A percentile compares a stretch with the other conserved stretches of the same genome.
phyloP scores from a whole-genome alignment of 2,113 vertebrate genomes.

The Chamaetylas fuelleborni region DNA sequence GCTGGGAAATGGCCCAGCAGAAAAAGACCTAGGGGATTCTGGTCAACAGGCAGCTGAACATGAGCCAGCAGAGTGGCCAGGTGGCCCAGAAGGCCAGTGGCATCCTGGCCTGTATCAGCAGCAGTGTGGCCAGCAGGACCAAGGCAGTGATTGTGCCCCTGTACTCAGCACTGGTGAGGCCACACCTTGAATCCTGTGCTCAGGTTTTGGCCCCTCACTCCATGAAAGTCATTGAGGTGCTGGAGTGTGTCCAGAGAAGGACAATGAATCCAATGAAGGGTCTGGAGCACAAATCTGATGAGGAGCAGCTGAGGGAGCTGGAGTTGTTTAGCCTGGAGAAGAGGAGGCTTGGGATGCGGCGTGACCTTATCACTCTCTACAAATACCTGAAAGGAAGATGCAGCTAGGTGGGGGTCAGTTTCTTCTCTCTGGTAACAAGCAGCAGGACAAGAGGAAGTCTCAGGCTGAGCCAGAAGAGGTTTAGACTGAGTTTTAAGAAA shows the following conservation, averaged over 20 bases:
- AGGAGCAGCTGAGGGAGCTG: neutral
- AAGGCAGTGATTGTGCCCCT: neutral
- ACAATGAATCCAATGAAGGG: neutral
- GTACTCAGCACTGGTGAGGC: neutral
- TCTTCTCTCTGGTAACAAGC: neutral
- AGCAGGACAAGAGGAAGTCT: neutral
- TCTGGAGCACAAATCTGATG: neutral
- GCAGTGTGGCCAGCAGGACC: neutral
- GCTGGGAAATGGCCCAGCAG: neutral
- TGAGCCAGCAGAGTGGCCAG: neutral
- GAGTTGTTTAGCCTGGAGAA: neutral
- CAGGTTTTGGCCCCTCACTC: neutral
- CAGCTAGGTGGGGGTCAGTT: neutral
- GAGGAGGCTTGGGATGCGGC: neutral
- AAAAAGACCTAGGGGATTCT: neutral
- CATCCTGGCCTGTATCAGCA: neutral
- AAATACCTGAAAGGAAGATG: neutral
- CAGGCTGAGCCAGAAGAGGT: neutral
- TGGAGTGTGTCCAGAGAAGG: neutral
- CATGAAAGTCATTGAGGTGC: neutral
- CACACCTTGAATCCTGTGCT: accelerated
- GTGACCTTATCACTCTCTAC: neutral
- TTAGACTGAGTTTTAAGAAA: neutral
- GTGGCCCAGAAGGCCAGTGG: neutral
- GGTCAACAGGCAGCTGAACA: accelerated